Base-by-base conservation (phyloP, 2,888 invertebrate species). In the Drosophila meridiana region DNA sequence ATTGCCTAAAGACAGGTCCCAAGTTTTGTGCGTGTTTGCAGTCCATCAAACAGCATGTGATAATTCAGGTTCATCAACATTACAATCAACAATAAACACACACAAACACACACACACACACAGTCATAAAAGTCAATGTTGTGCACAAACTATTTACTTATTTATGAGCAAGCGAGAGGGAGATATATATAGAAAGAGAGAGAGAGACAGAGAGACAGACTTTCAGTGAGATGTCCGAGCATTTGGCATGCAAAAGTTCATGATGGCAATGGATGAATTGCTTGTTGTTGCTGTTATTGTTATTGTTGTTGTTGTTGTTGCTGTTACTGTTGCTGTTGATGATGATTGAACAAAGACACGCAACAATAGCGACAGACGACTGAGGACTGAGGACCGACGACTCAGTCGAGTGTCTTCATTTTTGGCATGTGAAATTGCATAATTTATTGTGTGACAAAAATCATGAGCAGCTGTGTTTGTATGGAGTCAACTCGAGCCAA, bases 381-480 rank as follows among this genome's bases (percentile, higher is more conserved):
- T 6, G 40, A n/a, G 6, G 72, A 79, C 69, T 6, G 40, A n/a
- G 6, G 72, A 79, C 69, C 50, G 62, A 6, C n/a, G 26, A 45
- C 5, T 1, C n/a, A n/a, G n/a, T n/a, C n/a, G 71, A 71, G 62
- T 55, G n/a, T 89, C 89, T 89, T 79, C 69, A 76, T 87, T 84
- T 86, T 88, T 73, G 86, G 81, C 83, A 83, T 82, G 72, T 86
- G 83, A 80, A 87, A 87, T 87, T 87, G 87, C 87, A 87, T 87
- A 87, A 89, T 89, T 87, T 89, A 87, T 87, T 75, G 86, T 89
- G 87, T 82, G 89, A 87, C 87, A 89, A 87, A 89, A 87, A 87
- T 87, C 83, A 78, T 83, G 68, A 74, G 73, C 76, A 80, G 72
- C 73, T 73, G 76, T 61, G 28, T 13, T 8, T 5, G 28, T 13